Base-by-base conservation (phyloP, 2,888 invertebrate species). In the Luperina testacea region DNA sequence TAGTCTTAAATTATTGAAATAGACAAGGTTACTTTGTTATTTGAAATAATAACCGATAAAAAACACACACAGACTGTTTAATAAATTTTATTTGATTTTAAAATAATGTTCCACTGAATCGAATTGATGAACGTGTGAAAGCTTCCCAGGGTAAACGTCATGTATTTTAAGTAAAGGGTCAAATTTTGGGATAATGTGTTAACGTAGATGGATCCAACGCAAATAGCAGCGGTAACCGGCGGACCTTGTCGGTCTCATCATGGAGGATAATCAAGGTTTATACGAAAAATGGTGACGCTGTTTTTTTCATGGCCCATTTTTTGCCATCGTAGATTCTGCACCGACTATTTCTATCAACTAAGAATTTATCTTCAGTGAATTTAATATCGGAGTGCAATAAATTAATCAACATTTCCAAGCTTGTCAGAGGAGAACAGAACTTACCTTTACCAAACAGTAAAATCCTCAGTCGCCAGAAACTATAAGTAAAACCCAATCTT, bases 101-200 rank as follows among this genome's bases (percentile, higher is more conserved):
- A 71, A 81, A 83, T 71, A 67, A 74, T 81, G 78, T 81, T 86
- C 83, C 78, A 88, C 84, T 79, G 87, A 86, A 86, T 83, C 82
- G 83, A 80, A 82, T 82, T 91, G 89, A 91, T 89, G 91, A 91
- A 87, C 88, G 90, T 89, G 92, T 90, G 90, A 93, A 92, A 92
- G 90, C 91, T 90, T 90, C 87, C 83, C 87, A 85, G 88, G 87
- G 90, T 91, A 92, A 83, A 90, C 90, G 90, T 89, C 90, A 90
- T 92, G 87, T 90, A 93, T 92, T 93, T 92, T 92, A 90, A 90
- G 90, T 81, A 89, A 91, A 92, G 92, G 93, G 92, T 92, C 88
- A 89, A 91, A 90, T 90, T 90, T 90, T 90, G 93, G 94, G 94
- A 93, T 94, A 94, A 94, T 94, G 94, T 90, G 93, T 90, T 88